phyloP scores from a whole-genome alignment of 2,113 vertebrate species.

The Megaceryle maxima region DNA sequence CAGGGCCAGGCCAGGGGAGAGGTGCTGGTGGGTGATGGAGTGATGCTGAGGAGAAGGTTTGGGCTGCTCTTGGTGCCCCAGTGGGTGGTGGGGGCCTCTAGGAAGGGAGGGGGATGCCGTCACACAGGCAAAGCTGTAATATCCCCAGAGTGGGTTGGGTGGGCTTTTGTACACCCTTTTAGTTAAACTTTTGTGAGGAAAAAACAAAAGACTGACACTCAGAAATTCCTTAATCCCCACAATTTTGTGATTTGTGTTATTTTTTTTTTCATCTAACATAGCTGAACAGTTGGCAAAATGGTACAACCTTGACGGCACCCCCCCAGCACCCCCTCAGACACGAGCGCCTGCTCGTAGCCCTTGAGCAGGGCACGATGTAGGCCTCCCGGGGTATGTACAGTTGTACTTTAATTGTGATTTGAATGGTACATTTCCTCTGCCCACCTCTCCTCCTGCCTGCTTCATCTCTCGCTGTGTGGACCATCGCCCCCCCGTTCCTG shows the following conservation, averaged over 20 bases:
- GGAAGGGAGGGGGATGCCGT: background rate
- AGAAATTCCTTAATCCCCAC: background rate
- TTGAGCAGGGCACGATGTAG: background rate
- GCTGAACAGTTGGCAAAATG: slow-evolving; percentile 56
- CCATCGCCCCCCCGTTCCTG: background rate
- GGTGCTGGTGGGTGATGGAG: fast-evolving
- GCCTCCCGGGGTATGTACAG: slow-evolving; percentile 55
- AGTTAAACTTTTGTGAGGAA: background rate
- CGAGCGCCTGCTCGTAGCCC: background rate
- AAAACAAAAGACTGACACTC: fast-evolving
- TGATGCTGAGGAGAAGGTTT: background rate
- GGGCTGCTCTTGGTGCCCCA: background rate
- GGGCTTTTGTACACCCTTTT: background rate
- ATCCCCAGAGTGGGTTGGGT: fast-evolving
- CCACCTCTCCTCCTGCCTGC: slow-evolving; percentile 52
- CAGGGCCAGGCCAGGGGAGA: background rate
- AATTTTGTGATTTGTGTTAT: fast-evolving
- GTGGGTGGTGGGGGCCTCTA: fast-evolving
- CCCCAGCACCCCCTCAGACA: background rate
- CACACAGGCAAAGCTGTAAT: background rate
- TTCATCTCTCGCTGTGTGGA: slow-evolving; percentile 64
- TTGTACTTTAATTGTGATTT: slow-evolving; percentile 69
- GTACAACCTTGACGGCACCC: slow-evolving; percentile 61
- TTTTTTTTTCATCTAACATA: background rate
- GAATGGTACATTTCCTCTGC: slow-evolving; percentile 80